Base-by-base conservation (phyloP, 2,888 invertebrate species). In the Formica aserva region DNA sequence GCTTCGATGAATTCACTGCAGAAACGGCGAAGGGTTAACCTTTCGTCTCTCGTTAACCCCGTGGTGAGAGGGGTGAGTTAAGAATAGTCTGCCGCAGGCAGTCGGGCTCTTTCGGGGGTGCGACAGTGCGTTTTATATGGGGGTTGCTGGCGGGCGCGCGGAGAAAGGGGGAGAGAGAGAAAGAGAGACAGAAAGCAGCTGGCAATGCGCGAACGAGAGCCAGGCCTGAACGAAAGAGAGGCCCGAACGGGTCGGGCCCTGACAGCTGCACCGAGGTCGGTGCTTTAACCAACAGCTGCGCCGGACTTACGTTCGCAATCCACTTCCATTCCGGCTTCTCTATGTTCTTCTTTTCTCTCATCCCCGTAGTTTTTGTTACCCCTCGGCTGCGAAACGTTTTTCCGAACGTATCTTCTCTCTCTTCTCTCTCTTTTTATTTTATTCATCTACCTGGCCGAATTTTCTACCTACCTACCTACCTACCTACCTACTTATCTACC, bases 251-350 rank as follows among this genome's bases (percentile, higher is more conserved):
- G 87, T 89, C 60, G 84, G 86, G 83, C 90, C 90, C 88, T 88
- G 92, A 92, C 94, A 93, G 94, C 93, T 94, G 94, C 93, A 84
- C 83, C 67, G 77, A 83, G 89, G 91, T 91, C 92, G 93, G 94
- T 92, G 93, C 94, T 94, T 94, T 94, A 94, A 93, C 94, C 91
- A 94, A 94, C 94, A 94, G 94, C 94, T 94, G 94, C 94, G 86
- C 89, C 86, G 86, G 87, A 88, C 91, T 88, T 87, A 75, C 83
- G 85, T 85, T 86, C 86, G 74, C 88, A 85, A 85, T 87, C 82
- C 90, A 85, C 87, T 86, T 87, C 86, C 90, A 86, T 85, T 82
- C 82, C 85, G 69, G 76, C 71, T 67, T 32, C 66, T 45, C 69
- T 69, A n/a, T 38, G 5, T 32, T 57, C 75, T 62, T n/a, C 8